Percentiles rank a stretch among this genome's conserved stretches.
Evolutionary conservation across 2,888 invertebrate species (phyloP).

Genomic region (Papilio demoleus): DNA sequence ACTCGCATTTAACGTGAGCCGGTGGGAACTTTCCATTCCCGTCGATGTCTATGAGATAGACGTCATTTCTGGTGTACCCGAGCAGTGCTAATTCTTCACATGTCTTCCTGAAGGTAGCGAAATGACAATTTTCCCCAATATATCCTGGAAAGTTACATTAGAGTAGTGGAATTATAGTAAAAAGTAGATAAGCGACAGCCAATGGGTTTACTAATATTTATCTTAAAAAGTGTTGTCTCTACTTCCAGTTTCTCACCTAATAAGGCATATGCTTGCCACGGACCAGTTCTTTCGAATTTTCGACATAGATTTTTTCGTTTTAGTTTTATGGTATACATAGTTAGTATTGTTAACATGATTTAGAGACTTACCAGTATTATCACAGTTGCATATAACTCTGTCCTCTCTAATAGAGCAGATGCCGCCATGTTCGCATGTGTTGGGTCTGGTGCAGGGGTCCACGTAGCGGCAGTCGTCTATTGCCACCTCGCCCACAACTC

Average conservation of each 20-base stretch:
- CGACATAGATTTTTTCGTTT: no score
- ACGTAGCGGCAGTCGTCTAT: slow-evolving; percentile 95
- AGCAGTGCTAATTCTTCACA: slow-evolving; percentile 95
- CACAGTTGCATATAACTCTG: slow-evolving; percentile 94
- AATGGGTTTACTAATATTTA: no score
- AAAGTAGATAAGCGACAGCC: no score
- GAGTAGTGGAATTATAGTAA: no score
- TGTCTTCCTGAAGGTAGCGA: slow-evolving; percentile 94
- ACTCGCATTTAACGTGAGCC: slow-evolving; percentile 95
- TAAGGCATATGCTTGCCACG: no score
- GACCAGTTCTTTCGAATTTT: no score
- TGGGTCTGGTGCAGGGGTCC: slow-evolving; percentile 94
- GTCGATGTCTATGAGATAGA: slow-evolving; percentile 96
- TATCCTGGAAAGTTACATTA: slow-evolving; percentile 82
- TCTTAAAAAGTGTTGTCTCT: no score
- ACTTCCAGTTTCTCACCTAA: no score
- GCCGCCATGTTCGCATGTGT: slow-evolving; percentile 96
- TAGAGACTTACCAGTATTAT: slow-evolving; percentile 85
- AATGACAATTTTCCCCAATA: slow-evolving; percentile 97
- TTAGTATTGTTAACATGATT: no score
- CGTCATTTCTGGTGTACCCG: slow-evolving; percentile 94
- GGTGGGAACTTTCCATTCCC: slow-evolving; percentile 96
- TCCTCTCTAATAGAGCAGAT: slow-evolving; percentile 95
- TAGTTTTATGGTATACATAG: no score
- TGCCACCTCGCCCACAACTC: slow-evolving; percentile 94